Conservation (phyloP, 2,888 invertebrate species). For the Brenthis ino region DNA sequence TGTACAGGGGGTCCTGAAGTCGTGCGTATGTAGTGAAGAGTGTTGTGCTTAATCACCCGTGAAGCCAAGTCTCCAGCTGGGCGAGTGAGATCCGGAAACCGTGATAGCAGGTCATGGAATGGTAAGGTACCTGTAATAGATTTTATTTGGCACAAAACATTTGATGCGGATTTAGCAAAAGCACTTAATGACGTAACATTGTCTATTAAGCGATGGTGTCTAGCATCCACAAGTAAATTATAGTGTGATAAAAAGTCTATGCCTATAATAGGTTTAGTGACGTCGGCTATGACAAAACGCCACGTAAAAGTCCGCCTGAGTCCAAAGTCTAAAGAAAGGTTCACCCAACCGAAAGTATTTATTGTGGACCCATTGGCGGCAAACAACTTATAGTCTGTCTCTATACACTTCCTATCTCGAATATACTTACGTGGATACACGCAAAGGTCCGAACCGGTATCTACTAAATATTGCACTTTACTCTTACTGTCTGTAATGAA, state of each 20-base stretch:
- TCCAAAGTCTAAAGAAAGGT: conserved; percentile 31
- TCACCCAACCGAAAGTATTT: conserved; percentile 33
- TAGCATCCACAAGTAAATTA: conserved; percentile 9
- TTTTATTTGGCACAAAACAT: conserved; percentile 7
- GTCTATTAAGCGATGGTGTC: conserved; percentile 43
- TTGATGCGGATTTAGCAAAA: conserved; percentile 4
- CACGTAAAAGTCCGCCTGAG: conserved; percentile 44
- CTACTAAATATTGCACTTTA: conserved; percentile 41
- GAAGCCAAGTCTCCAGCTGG: conserved; percentile 18
- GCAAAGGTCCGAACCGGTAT: conserved; percentile 32
- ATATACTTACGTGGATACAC: conserved; percentile 28
- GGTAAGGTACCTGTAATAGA: neutral
- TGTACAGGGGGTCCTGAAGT: conserved; percentile 40
- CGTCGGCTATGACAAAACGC: conserved; percentile 51
- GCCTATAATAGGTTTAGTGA: conserved; percentile 52
- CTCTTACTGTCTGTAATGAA: conserved; percentile 42
- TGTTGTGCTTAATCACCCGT: conserved; percentile 25
- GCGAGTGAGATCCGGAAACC: conserved; percentile 20
- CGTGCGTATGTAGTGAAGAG: conserved; percentile 32
- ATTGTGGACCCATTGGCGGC: conserved; percentile 52
- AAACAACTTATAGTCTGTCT: conserved; percentile 41
- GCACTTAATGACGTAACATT: conserved; percentile 31
- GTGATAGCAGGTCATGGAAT: neutral
- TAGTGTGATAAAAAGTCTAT: conserved; percentile 47
- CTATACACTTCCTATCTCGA: conserved; percentile 9